phyloP scores from a whole-genome alignment of 2,888 invertebrate species.

The Ctena decussata region DNA sequence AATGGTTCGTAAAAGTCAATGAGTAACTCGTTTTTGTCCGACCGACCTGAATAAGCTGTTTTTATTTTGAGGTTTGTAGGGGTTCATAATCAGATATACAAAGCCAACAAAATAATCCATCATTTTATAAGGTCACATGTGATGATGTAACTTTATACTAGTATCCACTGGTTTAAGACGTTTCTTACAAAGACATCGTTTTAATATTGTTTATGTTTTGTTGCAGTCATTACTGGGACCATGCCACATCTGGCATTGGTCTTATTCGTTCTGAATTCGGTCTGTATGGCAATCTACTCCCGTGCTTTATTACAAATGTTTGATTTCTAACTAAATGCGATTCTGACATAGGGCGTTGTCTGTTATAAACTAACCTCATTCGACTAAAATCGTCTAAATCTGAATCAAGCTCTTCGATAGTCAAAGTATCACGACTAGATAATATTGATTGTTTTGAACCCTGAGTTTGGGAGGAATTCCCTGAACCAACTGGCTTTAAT shows the following conservation, averaged over 20 bases:
- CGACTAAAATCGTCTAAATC: conserved; percentile 40
- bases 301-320: conserved; percentile 55
- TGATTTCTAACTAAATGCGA: conserved; percentile 45
- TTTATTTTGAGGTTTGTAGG: no score
- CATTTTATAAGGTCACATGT: no score
- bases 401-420: conserved; percentile 56
- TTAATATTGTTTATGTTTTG: no score
- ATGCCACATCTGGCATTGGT: neutral
- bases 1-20: no score
- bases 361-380: conserved; percentile 52
- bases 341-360: conserved; percentile 49
- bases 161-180: no score
- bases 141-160: no score
- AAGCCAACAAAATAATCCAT: no score
- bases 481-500: conserved; percentile 18
- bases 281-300: conserved; percentile 18
- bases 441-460: neutral
- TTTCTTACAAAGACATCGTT: no score
- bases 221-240: neutral
- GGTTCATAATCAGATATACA: no score
- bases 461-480: neutral
- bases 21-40: no score
- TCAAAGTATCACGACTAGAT: conserved; percentile 9
- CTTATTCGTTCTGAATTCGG: conserved; percentile 40
- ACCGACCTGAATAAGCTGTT: no score